A percentile compares a stretch with the other conserved stretches of the same genome.
These are phyloP conservation scores for Labeo rohita DNA, from an alignment of 2,113 vertebrate genomes.

Conservation along the genomic window DNA sequence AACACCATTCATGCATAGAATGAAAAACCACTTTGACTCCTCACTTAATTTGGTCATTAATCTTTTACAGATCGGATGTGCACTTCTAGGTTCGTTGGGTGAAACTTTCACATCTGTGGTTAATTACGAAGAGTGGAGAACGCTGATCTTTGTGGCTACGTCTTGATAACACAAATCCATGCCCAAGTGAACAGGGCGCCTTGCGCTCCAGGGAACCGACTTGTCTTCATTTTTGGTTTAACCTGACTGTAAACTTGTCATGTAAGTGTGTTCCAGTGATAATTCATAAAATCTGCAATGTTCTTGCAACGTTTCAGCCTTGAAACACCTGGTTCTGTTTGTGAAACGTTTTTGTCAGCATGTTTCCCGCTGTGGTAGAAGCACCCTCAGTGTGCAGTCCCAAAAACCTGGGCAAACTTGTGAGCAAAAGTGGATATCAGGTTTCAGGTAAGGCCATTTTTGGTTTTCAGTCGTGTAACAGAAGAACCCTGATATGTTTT, in stretches of 20 bases:
- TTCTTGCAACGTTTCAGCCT: conserved; percentile 22
- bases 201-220: background rate
- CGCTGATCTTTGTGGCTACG: background rate
- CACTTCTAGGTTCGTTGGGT: background rate
- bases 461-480: conserved; percentile 6
- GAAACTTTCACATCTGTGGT: background rate
- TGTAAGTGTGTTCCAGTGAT: conserved; percentile 44
- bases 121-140: background rate
- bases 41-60: conserved; percentile 4
- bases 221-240: conserved; percentile 57
- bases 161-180: conserved; percentile 12
- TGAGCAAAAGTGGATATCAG: background rate
- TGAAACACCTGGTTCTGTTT: conserved; percentile 22
- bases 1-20: background rate
- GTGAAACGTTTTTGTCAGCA: background rate
- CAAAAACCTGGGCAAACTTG: background rate
- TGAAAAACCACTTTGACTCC: conserved; percentile 12
- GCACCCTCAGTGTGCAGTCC: background rate
- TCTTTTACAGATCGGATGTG: conserved; percentile 11
- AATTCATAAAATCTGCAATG: conserved; percentile 48
- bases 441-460: conserved; percentile 11
- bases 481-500: conserved; percentile 35
- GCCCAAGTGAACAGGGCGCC: background rate
- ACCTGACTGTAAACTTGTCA: conserved; percentile 65
- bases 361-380: background rate